phyloP scores from a whole-genome alignment of 2,888 invertebrate species.

The Andrena hattorfiana region DNA sequence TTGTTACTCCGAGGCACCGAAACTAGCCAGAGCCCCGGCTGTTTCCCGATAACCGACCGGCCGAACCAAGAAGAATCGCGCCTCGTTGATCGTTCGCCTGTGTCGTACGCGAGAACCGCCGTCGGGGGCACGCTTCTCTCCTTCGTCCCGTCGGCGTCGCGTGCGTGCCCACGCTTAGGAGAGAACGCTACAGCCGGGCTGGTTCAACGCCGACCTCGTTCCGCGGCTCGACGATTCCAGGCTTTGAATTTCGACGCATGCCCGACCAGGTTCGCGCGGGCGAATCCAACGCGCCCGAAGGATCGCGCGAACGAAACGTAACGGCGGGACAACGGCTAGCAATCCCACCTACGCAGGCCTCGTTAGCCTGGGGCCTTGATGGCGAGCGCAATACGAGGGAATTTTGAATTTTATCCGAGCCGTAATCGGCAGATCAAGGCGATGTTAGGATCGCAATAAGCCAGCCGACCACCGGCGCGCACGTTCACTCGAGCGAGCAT shows the following conservation, averaged over 20 bases:
- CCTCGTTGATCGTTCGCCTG: constrained; percentile 62
- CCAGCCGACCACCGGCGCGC: constrained; percentile 4
- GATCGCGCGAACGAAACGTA: background rate
- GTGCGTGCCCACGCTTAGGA: background rate
- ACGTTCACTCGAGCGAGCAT: constrained; percentile 47
- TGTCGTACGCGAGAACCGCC: constrained; percentile 33
- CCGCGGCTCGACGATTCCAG: background rate
- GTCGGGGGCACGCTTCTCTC: constrained; percentile 4
- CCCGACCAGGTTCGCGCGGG: background rate
- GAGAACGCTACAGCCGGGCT: too few species aligned
- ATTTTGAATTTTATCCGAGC: constrained; percentile 29
- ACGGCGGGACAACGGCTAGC: background rate
- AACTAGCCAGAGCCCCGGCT: constrained; percentile 54
- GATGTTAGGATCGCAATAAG: constrained; percentile 25
- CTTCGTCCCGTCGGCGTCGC: background rate
- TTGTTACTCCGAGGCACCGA: constrained; percentile 39
- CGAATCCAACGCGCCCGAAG: background rate
- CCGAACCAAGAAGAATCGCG: constrained; percentile 67
- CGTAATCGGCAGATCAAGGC: constrained; percentile 24
- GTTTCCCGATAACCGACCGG: constrained; percentile 70
- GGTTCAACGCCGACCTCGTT: constrained; percentile 1
- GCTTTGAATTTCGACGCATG: background rate
- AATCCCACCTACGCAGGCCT: background rate
- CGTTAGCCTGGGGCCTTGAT: constrained; percentile 14
- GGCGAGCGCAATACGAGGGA: constrained; percentile 6